Evolutionary conservation across 2,113 vertebrate genomes (phyloP), one percentile per base, ranked within the genome.

Genomic region (Cephalophus harveyi): DNA sequence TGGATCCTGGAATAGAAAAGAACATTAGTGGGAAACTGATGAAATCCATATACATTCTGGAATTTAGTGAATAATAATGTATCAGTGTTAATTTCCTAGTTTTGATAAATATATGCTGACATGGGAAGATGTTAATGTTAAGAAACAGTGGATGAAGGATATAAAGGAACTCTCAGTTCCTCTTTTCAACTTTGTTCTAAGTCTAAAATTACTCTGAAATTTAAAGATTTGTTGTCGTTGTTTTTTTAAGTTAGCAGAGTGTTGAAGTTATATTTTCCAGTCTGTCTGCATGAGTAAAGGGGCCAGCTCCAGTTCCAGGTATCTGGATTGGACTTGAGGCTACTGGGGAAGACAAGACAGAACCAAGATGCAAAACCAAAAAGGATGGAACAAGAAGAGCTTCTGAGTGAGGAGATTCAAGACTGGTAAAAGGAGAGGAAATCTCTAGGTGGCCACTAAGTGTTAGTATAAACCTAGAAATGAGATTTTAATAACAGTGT

Each of bases 1-100:
- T 94, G n/a, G 76, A 92, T 97, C 96, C 64, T 97, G 48, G 40
- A 95, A 81, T 43, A 90, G 40, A 94, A 97, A 87, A 91, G 36
- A 96, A 71, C 50, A 60, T 90, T 84, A 60, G 46, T 81, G 46
- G 52, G 67, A 96, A 94, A 90, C 10, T 71, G n/a, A 76, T 78
- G 25, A 94, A 84, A 67, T 81, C 23, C 28, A 33, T 89, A 55
- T 52, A 46, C 48, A 87, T 74, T 33, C 88, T 94, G 21, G 27
- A 71, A 84, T 83, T 95, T 59, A 95, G 30, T 90, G 54, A 92
- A 74, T 81, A 95, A 74, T 94, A 76, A 74, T 46, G 19, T 84
- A 60, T 12, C 28, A 60, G 30, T 94, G 40, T 50, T 89, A 79
- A 93, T 87, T 93, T 91, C 48, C 90, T 94, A 28, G 36, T 94